Base-by-base conservation (phyloP, 1,140 invertebrate genomes). In the Drosophila truncata region DNA sequence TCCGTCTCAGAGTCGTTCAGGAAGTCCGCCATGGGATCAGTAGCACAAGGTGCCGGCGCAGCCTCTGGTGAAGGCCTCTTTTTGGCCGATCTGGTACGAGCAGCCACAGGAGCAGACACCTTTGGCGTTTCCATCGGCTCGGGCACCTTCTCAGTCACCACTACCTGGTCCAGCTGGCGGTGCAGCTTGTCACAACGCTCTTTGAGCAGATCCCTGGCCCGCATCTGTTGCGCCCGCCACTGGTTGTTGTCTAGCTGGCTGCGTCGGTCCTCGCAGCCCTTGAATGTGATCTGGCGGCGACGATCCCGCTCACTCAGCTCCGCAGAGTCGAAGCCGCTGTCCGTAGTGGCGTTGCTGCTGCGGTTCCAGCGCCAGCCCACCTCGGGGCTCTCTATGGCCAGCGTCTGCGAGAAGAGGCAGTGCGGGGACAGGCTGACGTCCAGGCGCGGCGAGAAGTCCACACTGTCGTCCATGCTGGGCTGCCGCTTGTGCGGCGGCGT, bases 1-100 rank as follows among this genome's bases (percentile, higher is more conserved):
- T 92, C 91, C 1, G 80, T 69, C 55, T 92, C 91, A 0, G 91
- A 91, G 49, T 92, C 91, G 54, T 92, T 92, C 0, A 92, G 80
- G 18, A 92, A 92, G 44, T 91, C 91, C 5, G 74, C 64, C 35
- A 66, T 29, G 42, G 80, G 42, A 61, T 81, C 70, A 2, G 73
- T 37, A 13, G 50, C 46, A 10, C n/a, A 11, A 39, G 42, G 29
- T 0, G 49, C 7, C 6, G 66, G 37, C 0, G 49, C 14, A 16
- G 66, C 44, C 29, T 49, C 33, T 7, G 50, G 29, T 1, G 29
- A 13, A 10, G 31, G 10, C 25, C 23, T 44, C 14, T 61, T 44
- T n/a, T 14, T 27, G 13, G 60, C 44, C 10, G 66, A 72, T 37
- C 59, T 25, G 10, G 67, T 72, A 3, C 54, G 66, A 11, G 61